A percentile compares a stretch with the other conserved stretches of the same genome.
These are phyloP conservation scores for Stichodactyla mertensii DNA, from an alignment of 64 coral and sea anemone species.

Conservation along the genomic window DNA sequence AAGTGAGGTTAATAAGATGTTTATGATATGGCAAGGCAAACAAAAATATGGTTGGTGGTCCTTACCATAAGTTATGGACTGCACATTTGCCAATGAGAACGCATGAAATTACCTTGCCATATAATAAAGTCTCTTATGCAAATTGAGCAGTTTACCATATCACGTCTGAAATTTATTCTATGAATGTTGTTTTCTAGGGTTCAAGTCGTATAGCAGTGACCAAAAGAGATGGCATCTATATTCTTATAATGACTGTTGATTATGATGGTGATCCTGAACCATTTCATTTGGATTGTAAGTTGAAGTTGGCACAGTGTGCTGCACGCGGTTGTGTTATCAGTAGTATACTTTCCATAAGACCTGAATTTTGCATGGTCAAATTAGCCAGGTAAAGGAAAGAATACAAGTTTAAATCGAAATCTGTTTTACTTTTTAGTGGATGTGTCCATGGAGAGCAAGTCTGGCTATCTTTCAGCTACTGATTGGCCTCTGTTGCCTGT, in stretches of 20 bases:
- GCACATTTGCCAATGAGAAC: too few species aligned
- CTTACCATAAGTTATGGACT: too few species aligned
- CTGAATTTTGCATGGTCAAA: too few species aligned
- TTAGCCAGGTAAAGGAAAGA: not conserved
- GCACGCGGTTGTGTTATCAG: too few species aligned
- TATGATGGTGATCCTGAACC: not conserved
- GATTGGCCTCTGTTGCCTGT: slow-evolving; percentile 49
- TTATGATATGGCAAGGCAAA: too few species aligned
- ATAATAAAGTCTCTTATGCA: not conserved
- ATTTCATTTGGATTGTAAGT: slow-evolving; percentile 44
- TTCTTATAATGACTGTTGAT: slow-evolving; percentile 16
- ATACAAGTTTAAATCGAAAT: not conserved
- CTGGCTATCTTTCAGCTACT: slow-evolving; percentile 63
- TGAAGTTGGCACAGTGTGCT: not conserved
- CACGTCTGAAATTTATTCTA: not conserved
- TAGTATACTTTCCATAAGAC: too few species aligned
- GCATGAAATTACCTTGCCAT: too few species aligned
- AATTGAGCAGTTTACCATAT: too few species aligned
- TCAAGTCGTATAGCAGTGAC: not conserved
- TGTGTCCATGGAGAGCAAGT: slow-evolving; percentile 48
- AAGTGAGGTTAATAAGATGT: too few species aligned
- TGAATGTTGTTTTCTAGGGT: not conserved
- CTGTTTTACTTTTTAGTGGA: slow-evolving; percentile 26
- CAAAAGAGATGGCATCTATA: slow-evolving; percentile 33
- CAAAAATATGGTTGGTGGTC: too few species aligned